These are phyloP conservation scores for Percopsis omiscomaycus DNA, from an alignment of 2,797 vertebrate species.

Conservation along the genomic window DNA sequence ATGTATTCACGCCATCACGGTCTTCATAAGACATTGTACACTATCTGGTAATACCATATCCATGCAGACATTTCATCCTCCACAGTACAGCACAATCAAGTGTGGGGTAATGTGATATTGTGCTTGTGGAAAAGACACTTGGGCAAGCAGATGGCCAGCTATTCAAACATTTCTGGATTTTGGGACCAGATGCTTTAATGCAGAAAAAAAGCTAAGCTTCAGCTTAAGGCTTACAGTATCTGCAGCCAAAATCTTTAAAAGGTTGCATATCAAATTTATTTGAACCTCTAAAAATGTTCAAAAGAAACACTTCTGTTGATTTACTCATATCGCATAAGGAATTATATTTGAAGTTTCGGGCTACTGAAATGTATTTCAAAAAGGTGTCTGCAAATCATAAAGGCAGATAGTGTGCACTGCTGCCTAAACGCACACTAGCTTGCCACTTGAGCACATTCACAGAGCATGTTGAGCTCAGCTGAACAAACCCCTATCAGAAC, in stretches of 20 bases:
- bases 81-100: slow-evolving; percentile 34
- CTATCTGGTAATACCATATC: slow-evolving; percentile 24
- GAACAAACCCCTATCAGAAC: too few relatives aligned
- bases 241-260: slow-evolving; percentile 19
- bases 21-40: background rate
- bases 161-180: slow-evolving; percentile 56
- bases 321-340: background rate
- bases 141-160: slow-evolving; percentile 67
- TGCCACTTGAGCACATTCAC: too few relatives aligned
- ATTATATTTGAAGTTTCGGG: background rate
- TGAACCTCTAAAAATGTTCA: background rate
- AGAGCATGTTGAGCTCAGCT: too few relatives aligned
- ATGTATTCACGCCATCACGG: background rate
- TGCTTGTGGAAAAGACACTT: slow-evolving; percentile 46
- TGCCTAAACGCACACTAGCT: too few relatives aligned
- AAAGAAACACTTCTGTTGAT: background rate
- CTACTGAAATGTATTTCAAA: too few relatives aligned
- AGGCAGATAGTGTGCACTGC: too few relatives aligned
- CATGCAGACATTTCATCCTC: slow-evolving; percentile 34
- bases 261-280: background rate
- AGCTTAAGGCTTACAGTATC: slow-evolving; percentile 14
- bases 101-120: slow-evolving; percentile 63
- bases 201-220: slow-evolving; percentile 22
- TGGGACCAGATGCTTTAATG: slow-evolving; percentile 22
- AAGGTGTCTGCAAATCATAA: too few relatives aligned